These are phyloP conservation scores for Sesamia inferens DNA, from an alignment of 2,888 invertebrate species.

Conservation along the genomic window DNA sequence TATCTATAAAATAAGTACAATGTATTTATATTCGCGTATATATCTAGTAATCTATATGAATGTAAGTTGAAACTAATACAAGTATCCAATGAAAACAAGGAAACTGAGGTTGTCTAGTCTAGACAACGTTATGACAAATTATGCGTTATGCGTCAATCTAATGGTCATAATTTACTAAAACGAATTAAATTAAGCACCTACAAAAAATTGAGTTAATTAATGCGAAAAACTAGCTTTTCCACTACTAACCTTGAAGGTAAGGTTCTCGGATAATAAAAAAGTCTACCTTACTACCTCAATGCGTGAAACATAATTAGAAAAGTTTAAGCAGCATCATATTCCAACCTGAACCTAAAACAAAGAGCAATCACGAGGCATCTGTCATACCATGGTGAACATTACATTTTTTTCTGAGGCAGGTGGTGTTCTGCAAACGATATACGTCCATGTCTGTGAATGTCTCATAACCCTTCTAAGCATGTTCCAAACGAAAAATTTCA, in stretches of 20 bases:
- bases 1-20: neutral
- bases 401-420: neutral
- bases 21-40: neutral
- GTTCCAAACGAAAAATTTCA: neutral
- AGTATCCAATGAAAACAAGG: slow-evolving; percentile 39
- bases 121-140: slow-evolving; percentile 31
- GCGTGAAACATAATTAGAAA: neutral
- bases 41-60: neutral
- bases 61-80: slow-evolving; percentile 20
- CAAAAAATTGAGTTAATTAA: neutral
- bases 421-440: neutral
- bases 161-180: slow-evolving; percentile 36
- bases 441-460: too few species aligned
- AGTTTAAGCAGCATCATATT: too few species aligned
- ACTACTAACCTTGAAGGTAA: neutral
- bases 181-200: slow-evolving; percentile 19
- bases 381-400: neutral
- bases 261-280: neutral
- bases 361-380: neutral
- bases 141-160: neutral
- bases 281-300: too few species aligned
- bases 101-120: slow-evolving; percentile 53
- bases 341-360: too few species aligned
- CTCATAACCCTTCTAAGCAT: neutral
- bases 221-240: slow-evolving; percentile 6